Percentiles rank a stretch among this genome's conserved stretches.
Evolutionary conservation across 2,888 invertebrate species (phyloP).

Genomic region (Pherbina coryleti): DNA sequence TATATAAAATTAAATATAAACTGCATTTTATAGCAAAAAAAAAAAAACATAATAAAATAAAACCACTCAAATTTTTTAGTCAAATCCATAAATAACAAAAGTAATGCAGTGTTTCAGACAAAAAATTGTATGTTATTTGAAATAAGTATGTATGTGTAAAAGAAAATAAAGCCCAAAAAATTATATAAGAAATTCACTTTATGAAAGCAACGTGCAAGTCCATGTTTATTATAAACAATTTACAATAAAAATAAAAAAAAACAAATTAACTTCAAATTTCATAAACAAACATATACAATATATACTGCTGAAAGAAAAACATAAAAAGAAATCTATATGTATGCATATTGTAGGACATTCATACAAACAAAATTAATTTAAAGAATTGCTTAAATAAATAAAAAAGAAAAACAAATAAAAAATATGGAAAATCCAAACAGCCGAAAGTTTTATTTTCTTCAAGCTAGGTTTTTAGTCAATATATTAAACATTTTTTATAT

Average conservation of each 20-base stretch:
- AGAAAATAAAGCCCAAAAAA: background rate
- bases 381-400: slow-evolving; percentile 44
- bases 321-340: slow-evolving; percentile 20
- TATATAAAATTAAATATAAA: background rate
- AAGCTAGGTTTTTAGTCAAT: too few relatives aligned
- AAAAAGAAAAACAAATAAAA: background rate
- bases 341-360: slow-evolving; percentile 35
- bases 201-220: slow-evolving; percentile 37
- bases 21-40: background rate
- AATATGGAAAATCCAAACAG: too few relatives aligned
- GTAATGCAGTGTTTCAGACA: background rate
- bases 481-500: too few relatives aligned
- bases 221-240: slow-evolving; percentile 43
- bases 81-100: background rate
- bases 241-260: slow-evolving; percentile 38
- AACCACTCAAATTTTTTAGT: background rate
- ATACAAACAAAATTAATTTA: slow-evolving; percentile 40
- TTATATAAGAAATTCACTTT: background rate
- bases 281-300: background rate
- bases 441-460: too few relatives aligned
- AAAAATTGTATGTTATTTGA: slow-evolving; percentile 17
- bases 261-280: slow-evolving; percentile 25
- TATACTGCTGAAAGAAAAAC: slow-evolving; percentile 7
- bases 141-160: background rate
- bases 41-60: background rate